Percentiles rank a stretch among this genome's conserved stretches.
These are phyloP conservation scores for Papilio elwesi DNA, from an alignment of 2,888 invertebrate species.

Conservation along the genomic window DNA sequence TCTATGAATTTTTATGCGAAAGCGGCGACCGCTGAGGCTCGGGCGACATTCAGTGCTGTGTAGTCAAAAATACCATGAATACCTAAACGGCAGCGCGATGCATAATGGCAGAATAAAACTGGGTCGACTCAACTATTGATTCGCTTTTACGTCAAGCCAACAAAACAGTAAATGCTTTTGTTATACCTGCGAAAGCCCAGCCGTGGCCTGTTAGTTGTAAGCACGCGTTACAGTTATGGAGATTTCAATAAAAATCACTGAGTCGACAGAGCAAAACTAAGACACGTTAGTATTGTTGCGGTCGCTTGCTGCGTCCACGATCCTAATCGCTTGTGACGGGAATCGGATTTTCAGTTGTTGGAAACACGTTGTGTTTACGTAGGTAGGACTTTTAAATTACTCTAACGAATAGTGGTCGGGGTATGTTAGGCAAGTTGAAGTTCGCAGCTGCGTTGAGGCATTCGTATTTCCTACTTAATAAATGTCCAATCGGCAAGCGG, in stretches of 20 bases:
- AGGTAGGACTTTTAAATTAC: constrained; percentile 36
- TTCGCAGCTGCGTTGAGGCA: constrained; percentile 49
- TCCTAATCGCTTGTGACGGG: not conserved
- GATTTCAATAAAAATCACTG: constrained; percentile 68
- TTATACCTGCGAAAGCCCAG: constrained; percentile 71
- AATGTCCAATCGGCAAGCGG: constrained; percentile 60
- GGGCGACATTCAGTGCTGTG: constrained; percentile 46
- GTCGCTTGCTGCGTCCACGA: constrained; percentile 47
- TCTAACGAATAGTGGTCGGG: constrained; percentile 49
- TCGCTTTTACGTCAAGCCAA: constrained; percentile 72
- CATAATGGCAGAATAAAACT: constrained; percentile 79
- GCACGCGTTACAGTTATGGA: constrained; percentile 60
- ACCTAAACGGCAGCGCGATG: constrained; percentile 61
- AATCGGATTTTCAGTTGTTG: constrained; percentile 42
- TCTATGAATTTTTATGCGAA: constrained; percentile 64
- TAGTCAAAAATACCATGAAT: constrained; percentile 62
- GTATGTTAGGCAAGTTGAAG: constrained; percentile 55
- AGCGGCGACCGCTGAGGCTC: constrained; percentile 57
- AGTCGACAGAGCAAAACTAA: constrained; percentile 75
- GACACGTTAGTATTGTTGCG: constrained; percentile 65
- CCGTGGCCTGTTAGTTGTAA: constrained; percentile 64
- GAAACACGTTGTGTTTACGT: constrained; percentile 39
- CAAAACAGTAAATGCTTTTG: constrained; percentile 76
- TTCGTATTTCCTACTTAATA: constrained; percentile 72
- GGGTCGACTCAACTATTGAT: constrained; percentile 80